Conservation (phyloP, 1,140 invertebrate species). For the Sinonovacula constricta region DNA sequence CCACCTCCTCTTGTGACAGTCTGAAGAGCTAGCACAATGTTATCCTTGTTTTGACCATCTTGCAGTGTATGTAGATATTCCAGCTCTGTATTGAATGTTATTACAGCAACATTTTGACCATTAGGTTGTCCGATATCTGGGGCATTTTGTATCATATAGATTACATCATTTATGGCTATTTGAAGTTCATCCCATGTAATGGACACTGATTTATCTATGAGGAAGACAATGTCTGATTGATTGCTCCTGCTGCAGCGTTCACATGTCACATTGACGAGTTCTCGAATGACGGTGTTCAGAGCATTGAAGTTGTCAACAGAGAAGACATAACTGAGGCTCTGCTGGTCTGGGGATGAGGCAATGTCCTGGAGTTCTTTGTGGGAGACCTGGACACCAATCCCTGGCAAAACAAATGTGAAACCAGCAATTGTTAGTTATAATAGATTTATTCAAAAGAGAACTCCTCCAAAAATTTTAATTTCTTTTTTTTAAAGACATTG, state of each 20-base stretch:
- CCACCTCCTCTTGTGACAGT: no score
- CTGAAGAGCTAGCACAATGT: conserved; percentile 1
- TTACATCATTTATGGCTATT: neutral
- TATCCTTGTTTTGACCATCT: neutral
- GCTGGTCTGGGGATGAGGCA: conserved; percentile 1
- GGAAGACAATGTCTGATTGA: conserved; percentile 5
- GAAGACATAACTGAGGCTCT: conserved; percentile 1
- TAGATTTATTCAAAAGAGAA: no score
- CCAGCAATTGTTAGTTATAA: no score
- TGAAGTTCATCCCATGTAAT: neutral
- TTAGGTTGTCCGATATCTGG: neutral
- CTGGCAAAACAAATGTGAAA: neutral
- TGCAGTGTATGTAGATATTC: neutral
- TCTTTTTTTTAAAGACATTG: no score
- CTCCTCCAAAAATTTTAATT: no score
- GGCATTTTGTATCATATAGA: neutral
- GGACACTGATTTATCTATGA: conserved; percentile 2
- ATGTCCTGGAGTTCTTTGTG: conserved; percentile 1
- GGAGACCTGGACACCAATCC: conserved; percentile 9
- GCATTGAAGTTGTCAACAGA: conserved; percentile 17
- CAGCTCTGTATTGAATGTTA: neutral
- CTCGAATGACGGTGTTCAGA: conserved; percentile 1
- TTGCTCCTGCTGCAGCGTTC: neutral
- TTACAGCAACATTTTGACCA: neutral
- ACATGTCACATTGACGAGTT: conserved; percentile 10